These are phyloP conservation scores for Bergia puertoricense DNA, from an alignment of 92 coral and sea anemone species.

Conservation along the genomic window DNA sequence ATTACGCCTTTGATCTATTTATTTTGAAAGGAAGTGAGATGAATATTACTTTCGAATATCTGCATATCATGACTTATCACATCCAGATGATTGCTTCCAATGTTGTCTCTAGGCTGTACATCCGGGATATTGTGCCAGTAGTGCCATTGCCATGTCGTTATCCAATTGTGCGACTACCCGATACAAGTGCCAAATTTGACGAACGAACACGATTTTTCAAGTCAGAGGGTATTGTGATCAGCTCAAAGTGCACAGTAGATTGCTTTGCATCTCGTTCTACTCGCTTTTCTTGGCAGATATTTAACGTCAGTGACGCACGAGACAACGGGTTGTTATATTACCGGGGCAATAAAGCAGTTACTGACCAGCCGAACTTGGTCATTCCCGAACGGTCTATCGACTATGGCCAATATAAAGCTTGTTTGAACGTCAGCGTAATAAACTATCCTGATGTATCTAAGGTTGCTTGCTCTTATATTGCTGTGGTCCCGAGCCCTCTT, in stretches of 20 bases:
- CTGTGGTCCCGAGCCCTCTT: conserved; percentile 57
- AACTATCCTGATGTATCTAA: conserved; percentile 49
- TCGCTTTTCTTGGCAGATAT: conserved; percentile 60
- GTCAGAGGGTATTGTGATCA: conserved; percentile 58
- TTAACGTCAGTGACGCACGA: background rate
- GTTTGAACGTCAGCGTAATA: conserved; percentile 63
- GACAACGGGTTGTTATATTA: conserved; percentile 16
- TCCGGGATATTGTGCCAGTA: conserved; percentile 49
- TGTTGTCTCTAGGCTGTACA: conserved; percentile 54
- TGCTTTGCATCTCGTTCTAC: conserved; percentile 78
- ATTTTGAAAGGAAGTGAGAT: conserved; percentile 41
- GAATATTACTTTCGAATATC: conserved; percentile 43
- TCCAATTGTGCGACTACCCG: conserved; percentile 55
- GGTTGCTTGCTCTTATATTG: conserved; percentile 35
- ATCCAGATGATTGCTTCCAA: conserved; percentile 53
- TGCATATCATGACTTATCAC: conserved; percentile 48
- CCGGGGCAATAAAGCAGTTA: background rate
- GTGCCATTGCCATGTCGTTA: conserved; percentile 57
- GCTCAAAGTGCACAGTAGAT: conserved; percentile 52
- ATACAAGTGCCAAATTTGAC: conserved; percentile 34
- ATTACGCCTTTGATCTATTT: conserved; percentile 13
- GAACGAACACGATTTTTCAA: conserved; percentile 43
- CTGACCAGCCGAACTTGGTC: conserved; percentile 35
- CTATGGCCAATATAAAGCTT: conserved; percentile 48
- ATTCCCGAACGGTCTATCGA: conserved; percentile 51